phyloP scores from a whole-genome alignment of 2,888 invertebrate genomes.

The Ormyrus nitidulus region DNA sequence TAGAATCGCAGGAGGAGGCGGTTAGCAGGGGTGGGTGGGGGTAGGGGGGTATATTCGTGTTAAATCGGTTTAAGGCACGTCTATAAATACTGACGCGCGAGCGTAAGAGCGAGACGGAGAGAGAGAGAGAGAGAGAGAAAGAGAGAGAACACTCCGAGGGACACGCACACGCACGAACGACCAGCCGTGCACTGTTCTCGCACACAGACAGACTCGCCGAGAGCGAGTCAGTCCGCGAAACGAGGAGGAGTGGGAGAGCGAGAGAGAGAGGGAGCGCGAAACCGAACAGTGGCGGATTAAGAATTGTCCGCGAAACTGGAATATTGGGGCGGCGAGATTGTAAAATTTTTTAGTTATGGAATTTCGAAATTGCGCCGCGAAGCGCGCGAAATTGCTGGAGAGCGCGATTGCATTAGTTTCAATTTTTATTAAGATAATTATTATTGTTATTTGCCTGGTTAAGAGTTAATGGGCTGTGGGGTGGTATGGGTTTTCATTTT shows the following conservation, averaged over 20 bases:
- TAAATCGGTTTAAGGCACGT: slow-evolving; percentile 74
- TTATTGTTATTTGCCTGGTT: no score
- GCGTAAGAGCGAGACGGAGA: slow-evolving; percentile 55
- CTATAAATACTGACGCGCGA: slow-evolving; percentile 70
- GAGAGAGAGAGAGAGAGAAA: slow-evolving; percentile 20
- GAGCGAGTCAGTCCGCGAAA: not conserved
- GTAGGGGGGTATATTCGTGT: slow-evolving; percentile 64
- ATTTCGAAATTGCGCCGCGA: not conserved
- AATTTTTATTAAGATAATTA: no score
- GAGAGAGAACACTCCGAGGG: slow-evolving; percentile 4
- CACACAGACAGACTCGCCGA: slow-evolving; percentile 11
- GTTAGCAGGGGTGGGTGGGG: slow-evolving; percentile 38
- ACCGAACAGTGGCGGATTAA: slow-evolving; percentile 46
- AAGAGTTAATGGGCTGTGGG: no score
- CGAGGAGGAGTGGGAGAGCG: slow-evolving; percentile 30
- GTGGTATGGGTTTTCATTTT: no score
- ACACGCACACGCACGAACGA: not conserved
- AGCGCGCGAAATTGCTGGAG: not conserved
- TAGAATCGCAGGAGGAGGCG: slow-evolving; percentile 8
- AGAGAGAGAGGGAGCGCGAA: slow-evolving; percentile 38
- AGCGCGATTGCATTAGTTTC: no score
- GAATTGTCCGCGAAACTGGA: slow-evolving; percentile 12
- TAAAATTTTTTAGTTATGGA: not conserved
- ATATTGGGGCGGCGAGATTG: slow-evolving; percentile 2
- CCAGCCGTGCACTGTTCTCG: not conserved